phyloP scores from a whole-genome alignment of 1,140 invertebrate species.

The Bombus turneri region DNA sequence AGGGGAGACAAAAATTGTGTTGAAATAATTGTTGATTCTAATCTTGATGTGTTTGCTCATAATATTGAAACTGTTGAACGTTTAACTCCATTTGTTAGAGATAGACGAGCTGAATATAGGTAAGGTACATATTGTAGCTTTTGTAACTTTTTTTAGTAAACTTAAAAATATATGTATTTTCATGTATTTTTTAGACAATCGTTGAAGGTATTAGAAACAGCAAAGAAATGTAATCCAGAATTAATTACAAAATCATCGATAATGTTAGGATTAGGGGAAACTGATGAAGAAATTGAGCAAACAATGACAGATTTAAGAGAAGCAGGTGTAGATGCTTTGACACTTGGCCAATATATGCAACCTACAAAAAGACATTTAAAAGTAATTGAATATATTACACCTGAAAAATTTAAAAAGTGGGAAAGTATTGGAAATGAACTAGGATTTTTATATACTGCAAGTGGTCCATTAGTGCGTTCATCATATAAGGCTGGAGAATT shows the following conservation, averaged over 20 bases:
- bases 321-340: conserved; percentile 96
- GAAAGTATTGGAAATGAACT: conserved; percentile 91
- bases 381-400: conserved; percentile 98
- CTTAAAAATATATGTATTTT: conserved; percentile 21
- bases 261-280: conserved; percentile 99
- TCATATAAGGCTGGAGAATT: conserved; percentile 99
- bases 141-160: background rate
- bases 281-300: conserved; percentile 93
- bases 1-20: conserved; percentile 91
- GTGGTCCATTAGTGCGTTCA: conserved; percentile 97
- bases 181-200: conserved; percentile 87
- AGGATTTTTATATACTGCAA: conserved; percentile 98
- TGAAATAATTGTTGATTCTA: conserved; percentile 89
- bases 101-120: conserved; percentile 91
- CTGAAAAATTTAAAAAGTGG: conserved; percentile 97
- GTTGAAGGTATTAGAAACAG: conserved; percentile 90
- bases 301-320: conserved; percentile 92
- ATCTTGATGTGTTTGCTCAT: conserved; percentile 97
- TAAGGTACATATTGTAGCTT: conserved; percentile 60
- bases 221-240: conserved; percentile 90
- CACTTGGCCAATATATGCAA: conserved; percentile 99
- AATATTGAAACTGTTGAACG: conserved; percentile 98
- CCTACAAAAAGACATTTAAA: conserved; percentile 98
- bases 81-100: conserved; percentile 94
- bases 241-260: conserved; percentile 99